Evolutionary conservation across 1,140 invertebrate species (phyloP).

Genomic region (Leptinotarsa texana): DNA sequence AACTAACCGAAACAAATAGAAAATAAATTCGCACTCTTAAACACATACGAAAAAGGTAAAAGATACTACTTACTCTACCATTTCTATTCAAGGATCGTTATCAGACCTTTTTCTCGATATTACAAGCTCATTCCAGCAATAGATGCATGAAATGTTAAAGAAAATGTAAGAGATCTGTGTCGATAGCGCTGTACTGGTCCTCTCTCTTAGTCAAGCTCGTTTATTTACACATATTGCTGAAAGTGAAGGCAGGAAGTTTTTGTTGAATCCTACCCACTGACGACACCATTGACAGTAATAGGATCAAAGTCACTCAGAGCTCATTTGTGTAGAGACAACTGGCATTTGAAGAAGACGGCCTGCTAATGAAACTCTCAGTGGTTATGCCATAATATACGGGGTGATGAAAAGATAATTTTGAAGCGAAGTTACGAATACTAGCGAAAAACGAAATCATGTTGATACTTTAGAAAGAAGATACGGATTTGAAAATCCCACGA

Average conservation of each 20-base stretch:
- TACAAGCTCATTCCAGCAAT: constrained; percentile 3
- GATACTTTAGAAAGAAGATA: no score
- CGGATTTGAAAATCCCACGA: no score
- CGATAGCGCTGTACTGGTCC: constrained; percentile 8
- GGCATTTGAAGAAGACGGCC: background rate
- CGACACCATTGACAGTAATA: constrained; percentile 15
- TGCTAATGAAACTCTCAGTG: background rate
- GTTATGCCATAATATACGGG: no score
- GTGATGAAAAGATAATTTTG: no score
- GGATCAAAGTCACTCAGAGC: constrained; percentile 14
- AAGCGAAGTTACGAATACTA: no score
- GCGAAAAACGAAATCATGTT: no score
- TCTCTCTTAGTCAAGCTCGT: constrained; percentile 14
- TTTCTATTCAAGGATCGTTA: background rate
- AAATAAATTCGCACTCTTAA: no score
- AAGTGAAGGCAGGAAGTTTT: constrained; percentile 20
- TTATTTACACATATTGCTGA: constrained; percentile 3
- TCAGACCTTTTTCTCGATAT: constrained; percentile 11
- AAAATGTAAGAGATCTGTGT: constrained; percentile 4
- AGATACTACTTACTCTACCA: no score
- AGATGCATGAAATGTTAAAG: constrained; percentile 21
- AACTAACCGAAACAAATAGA: no score
- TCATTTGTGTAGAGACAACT: background rate
- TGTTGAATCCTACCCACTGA: background rate
- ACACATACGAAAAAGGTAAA: no score